Conservation (phyloP, 2,113 vertebrate species). For the Sphaerodactylus townsendi region DNA sequence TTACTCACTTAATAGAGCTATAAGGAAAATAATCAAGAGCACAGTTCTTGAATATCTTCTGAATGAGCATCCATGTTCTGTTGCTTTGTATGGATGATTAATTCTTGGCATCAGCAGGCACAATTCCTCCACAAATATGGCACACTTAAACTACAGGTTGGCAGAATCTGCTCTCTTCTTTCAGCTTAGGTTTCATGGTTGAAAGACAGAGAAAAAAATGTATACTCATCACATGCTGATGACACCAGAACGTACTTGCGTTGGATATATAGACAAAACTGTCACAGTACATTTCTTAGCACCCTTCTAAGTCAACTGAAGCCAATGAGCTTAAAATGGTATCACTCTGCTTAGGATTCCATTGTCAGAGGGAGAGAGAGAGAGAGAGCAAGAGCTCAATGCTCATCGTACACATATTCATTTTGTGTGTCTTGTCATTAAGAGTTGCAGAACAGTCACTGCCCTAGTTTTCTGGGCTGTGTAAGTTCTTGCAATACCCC, state of each 20-base stretch:
- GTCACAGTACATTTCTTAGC: not conserved
- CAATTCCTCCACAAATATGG: not conserved
- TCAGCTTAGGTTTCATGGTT: not conserved
- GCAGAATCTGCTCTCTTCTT: conserved; percentile 5
- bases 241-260: not conserved
- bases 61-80: fast-evolving
- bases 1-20: not conserved
- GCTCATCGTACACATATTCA: not conserved
- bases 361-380: too few relatives aligned
- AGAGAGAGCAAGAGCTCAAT: not conserved
- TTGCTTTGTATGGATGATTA: not conserved
- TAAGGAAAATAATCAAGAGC: not conserved
- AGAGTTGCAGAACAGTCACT: not conserved
- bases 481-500: not conserved
- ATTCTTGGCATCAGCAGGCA: not conserved
- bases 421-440: not conserved
- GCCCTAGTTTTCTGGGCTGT: not conserved
- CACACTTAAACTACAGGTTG: not conserved
- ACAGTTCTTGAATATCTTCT: not conserved
- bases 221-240: not conserved
- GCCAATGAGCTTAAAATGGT: too few relatives aligned
- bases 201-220: not conserved
- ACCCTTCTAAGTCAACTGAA: too few relatives aligned
- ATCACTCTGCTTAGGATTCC: too few relatives aligned
- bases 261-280: not conserved